Conservation (phyloP, 2,888 invertebrate species). For the Itoplectis maculator region DNA sequence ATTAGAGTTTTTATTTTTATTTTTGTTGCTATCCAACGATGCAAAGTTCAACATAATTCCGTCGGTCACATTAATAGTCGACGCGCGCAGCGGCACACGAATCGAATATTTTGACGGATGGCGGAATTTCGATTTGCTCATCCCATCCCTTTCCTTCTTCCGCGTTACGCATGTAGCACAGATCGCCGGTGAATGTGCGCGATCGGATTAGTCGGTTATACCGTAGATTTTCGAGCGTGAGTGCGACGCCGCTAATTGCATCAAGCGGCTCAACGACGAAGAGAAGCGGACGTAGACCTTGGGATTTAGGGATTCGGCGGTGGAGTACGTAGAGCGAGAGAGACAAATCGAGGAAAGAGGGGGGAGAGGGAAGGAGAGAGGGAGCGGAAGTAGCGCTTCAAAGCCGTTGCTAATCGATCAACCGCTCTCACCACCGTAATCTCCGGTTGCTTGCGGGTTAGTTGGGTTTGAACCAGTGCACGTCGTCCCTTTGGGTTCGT, state of each 20-base stretch:
- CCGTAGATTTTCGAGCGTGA: constrained; percentile 40
- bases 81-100: neutral
- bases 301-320: no score
- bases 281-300: constrained; percentile 31
- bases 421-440: constrained; percentile 68
- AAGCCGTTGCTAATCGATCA: constrained; percentile 71
- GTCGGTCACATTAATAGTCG: no score
- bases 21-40: no score
- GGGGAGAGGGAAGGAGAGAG: constrained; percentile 18
- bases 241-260: constrained; percentile 64
- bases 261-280: constrained; percentile 35
- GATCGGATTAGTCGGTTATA: constrained; percentile 25
- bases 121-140: neutral
- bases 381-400: constrained; percentile 66
- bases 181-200: neutral
- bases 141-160: neutral
- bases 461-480: constrained; percentile 45
- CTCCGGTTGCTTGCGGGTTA: constrained; percentile 61
- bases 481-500: constrained; percentile 35
- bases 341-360: constrained; percentile 16
- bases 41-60: no score
- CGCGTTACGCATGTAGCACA: neutral
- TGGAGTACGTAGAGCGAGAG: no score
- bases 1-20: no score
- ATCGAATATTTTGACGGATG: neutral